Conservation (phyloP, 2,113 vertebrate species). For the Leptodactylus fuscus region DNA sequence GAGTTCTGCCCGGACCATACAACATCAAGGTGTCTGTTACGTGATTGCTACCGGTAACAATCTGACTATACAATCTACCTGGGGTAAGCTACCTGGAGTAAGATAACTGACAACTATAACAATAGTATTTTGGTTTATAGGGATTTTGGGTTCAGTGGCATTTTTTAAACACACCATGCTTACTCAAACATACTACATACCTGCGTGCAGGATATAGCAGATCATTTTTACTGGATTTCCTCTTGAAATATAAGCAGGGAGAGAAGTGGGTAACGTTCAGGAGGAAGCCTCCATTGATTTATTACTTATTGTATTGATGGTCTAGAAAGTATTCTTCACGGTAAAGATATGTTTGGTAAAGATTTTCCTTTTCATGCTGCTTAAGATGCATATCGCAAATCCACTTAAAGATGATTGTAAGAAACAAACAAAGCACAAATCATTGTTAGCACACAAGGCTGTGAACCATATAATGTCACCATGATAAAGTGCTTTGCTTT, state of each 20-base stretch:
- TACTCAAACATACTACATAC: too few relatives aligned
- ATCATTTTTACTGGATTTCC: background rate
- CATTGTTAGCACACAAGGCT: background rate
- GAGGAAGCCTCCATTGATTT: background rate
- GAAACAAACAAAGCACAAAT: constrained; percentile 22
- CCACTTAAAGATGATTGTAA: constrained; percentile 6
- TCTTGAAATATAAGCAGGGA: background rate
- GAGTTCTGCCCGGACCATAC: too few relatives aligned
- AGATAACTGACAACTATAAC: too few relatives aligned
- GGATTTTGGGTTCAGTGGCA: too few relatives aligned
- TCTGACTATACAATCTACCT: too few relatives aligned
- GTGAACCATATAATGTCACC: constrained; percentile 15
- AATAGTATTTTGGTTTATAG: too few relatives aligned
- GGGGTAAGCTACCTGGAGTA: too few relatives aligned
- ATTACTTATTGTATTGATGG: background rate
- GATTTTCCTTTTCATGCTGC: constrained; percentile 5
- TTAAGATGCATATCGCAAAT: background rate
- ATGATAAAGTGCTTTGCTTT: constrained; percentile 9
- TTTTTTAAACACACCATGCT: too few relatives aligned
- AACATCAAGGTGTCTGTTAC: too few relatives aligned
- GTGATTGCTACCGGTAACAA: too few relatives aligned
- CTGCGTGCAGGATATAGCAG: background rate
- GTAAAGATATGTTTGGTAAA: constrained; percentile 19
- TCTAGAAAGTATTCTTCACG: background rate
- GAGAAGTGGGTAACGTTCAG: background rate